Evolutionary conservation across 2,888 invertebrate species (phyloP), one percentile per base, ranked within the genome.

Genomic region (Plebejus melissa): DNA sequence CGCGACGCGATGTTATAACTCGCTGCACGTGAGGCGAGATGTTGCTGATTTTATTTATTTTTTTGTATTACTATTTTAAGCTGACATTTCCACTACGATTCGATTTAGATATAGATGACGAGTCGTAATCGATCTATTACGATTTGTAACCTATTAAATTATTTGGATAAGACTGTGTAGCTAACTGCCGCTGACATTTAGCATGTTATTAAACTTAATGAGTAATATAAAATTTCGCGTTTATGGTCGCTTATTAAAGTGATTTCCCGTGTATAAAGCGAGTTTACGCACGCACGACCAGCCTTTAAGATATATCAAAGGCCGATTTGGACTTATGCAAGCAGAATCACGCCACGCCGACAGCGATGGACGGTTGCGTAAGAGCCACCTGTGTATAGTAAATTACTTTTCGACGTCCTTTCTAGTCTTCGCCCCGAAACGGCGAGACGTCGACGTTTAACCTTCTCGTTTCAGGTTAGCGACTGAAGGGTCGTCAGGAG

Each of bases 301-400:
- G 54, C 65, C 36, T 74, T 28, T 65, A 57, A 50, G 32, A 50
- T 71, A 71, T 71, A 71, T 71, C 72, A 72, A 54, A 22, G 72
- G 50, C 72, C 69, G 75, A 76, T 74, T 77, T 79, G 72, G 36
- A 58, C 71, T 81, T 81, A 80, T 76, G 76, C 78, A 79, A 81
- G 76, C 58, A 74, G 70, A 74, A 77, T 79, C 78, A 75, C 76
- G 77, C 77, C 78, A 76, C 74, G 77, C 74, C 76, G 76, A 46
- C 76, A 76, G 78, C 79, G 76, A 78, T 80, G 77, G 75, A 74
- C 72, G 74, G 77, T 81, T 80, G 78, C 76, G 69, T 79, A 80
- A 80, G 60, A 46, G 58, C 76, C 79, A 79, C 79, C 77, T 77
- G 79, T 77, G 76, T 75, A 76, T 74, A 77, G 74, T 76, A 75